phyloP scores from a whole-genome alignment of 2,888 invertebrate genomes.

The Macrophya annulata region DNA sequence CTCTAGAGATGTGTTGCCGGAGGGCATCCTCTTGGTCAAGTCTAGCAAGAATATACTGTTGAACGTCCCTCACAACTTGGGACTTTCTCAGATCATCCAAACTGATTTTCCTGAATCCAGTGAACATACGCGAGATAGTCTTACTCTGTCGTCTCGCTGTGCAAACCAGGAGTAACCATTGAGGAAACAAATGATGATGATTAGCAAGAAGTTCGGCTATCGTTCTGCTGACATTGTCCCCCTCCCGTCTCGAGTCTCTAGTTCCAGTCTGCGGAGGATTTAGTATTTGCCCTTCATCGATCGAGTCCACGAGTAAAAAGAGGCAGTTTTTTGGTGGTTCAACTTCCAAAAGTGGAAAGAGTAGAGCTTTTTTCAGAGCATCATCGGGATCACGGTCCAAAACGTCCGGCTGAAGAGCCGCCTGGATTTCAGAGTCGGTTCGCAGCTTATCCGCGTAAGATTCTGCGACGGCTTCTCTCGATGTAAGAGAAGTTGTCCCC shows the following conservation, averaged over 20 bases:
- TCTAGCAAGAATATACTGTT: conserved; percentile 95
- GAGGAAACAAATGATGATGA: conserved; percentile 95
- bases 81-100: conserved; percentile 94
- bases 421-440: conserved; percentile 90
- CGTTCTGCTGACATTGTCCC: conserved; percentile 81
- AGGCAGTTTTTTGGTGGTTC: conserved; percentile 93
- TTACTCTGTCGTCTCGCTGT: conserved; percentile 94
- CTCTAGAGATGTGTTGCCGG: conserved; percentile 92
- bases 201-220: conserved; percentile 93
- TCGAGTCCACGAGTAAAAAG: conserved; percentile 94
- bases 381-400: conserved; percentile 95
- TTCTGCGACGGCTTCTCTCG: conserved; percentile 86
- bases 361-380: conserved; percentile 92
- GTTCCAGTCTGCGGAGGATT: conserved; percentile 79
- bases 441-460: conserved; percentile 90
- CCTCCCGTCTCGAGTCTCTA: conserved; percentile 79
- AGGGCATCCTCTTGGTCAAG: conserved; percentile 94
- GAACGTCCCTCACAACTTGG: conserved; percentile 96
- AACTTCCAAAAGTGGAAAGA: conserved; percentile 93
- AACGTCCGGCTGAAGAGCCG: conserved; percentile 89
- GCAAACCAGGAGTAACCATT: conserved; percentile 95
- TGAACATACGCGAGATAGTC: conserved; percentile 90
- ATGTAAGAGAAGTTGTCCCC: conserved; percentile 78
- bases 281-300: conserved; percentile 87
- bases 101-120: conserved; percentile 94